Evolutionary conservation across 1,140 invertebrate genomes (phyloP), one percentile per base, ranked within the genome.

Genomic region (Trichonephila clavipes): DNA sequence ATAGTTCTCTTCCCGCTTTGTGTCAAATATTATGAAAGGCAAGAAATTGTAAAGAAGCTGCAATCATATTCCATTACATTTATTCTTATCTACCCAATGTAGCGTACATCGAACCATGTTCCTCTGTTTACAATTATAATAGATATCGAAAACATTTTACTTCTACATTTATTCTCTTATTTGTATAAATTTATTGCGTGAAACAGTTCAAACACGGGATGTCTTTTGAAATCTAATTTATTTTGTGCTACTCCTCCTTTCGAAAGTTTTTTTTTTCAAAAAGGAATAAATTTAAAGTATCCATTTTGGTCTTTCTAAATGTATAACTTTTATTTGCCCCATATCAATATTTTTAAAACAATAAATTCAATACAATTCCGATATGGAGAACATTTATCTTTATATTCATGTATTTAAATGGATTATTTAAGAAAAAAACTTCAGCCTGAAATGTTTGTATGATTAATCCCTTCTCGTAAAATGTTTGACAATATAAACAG

Each of bases 11-110:
- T 7, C 12, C 51, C 34, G 64, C 64, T 51, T 59, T 12, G 16
- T 77, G 72, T 40, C 72, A 77, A 14, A 40, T 40, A 34, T 77
- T 77, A 77, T 77, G 72, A 77, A 77, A 77, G 72, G 24, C 72
- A 24, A 77, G 28, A 34, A 77, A 77, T 77, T 77, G 72, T 77
- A 77, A 77, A 77, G 72, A 77, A 77, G 28, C 34, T 77, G 18
- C 28, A 28, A 77, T 77, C 72, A 34, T 40, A 40, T 77, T 19
- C 72, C 28, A 77, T 77, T 77, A 14, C 34, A 51, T 77, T 77
- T 40, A 77, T 40, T 40, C 7, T 34, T 18, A 77, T 77, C 16
- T 77, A 18, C 6, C 62, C 62, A 18, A 18, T 28, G 18, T 34
- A 77, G 28, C 28, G 14, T 1, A 77, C 0, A 28, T 12, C 7